A percentile compares a stretch with the other conserved stretches of the same genome.
phyloP scores from a whole-genome alignment of 2,113 vertebrate genomes.

The Corythornis madagascariensis region DNA sequence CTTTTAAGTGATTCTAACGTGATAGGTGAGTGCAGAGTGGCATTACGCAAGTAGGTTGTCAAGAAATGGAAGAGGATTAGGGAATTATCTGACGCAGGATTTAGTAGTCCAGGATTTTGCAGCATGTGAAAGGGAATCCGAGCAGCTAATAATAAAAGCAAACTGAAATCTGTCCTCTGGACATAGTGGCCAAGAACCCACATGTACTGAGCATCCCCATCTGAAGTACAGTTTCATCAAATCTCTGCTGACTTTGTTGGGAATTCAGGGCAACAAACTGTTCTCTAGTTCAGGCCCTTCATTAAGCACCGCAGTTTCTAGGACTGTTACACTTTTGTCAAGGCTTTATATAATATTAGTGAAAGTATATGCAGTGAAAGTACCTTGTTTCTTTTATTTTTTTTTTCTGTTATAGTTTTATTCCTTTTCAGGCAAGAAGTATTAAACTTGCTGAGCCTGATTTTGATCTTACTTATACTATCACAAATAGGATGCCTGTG shows the following conservation, averaged over 20 bases:
- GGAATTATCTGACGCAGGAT: neutral
- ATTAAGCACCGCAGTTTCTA: neutral
- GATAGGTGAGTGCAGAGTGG: neutral
- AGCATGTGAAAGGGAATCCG: neutral
- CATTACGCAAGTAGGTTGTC: neutral
- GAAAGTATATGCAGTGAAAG: neutral
- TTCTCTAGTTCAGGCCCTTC: neutral
- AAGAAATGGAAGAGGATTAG: neutral
- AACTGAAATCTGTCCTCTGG: neutral
- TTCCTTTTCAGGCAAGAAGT: neutral
- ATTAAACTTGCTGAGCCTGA: neutral
- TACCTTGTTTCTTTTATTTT: neutral
- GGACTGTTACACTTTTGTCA: neutral
- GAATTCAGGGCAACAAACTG: neutral
- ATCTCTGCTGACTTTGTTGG: neutral
- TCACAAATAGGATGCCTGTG: neutral
- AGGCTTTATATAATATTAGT: neutral
- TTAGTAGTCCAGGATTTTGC: neutral
- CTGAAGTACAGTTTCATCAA: neutral
- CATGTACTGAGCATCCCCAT: neutral
- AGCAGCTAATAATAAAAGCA: neutral
- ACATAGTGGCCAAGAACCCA: neutral
- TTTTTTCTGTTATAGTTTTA: neutral
- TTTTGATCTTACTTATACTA: neutral
- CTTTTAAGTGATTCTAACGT: neutral